phyloP scores from a whole-genome alignment of 2,888 invertebrate species.

The Rhagonycha lutea region DNA sequence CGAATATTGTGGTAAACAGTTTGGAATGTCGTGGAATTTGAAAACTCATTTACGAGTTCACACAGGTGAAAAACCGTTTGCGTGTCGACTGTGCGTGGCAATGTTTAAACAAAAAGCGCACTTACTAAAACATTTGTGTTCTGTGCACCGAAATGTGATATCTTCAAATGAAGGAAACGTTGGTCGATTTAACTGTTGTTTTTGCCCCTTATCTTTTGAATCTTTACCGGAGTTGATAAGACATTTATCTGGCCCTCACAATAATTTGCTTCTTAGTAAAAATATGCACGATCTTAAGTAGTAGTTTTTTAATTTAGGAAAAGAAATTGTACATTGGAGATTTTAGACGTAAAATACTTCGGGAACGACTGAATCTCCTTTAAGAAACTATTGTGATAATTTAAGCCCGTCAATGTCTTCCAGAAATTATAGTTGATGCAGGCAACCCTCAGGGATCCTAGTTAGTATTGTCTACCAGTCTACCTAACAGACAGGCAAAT shows the following conservation, averaged over 20 bases:
- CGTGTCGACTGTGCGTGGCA: conserved; percentile 85
- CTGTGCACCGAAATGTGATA: conserved; percentile 86
- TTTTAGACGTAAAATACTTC: conserved; percentile 28
- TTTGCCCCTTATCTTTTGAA: conserved; percentile 84
- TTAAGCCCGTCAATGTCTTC: conserved; percentile 37
- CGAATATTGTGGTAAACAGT: conserved; percentile 88
- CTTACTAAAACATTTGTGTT: conserved; percentile 83
- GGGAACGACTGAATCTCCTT: conserved; percentile 31
- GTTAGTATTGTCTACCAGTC: conserved; percentile 33
- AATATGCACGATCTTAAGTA: conserved; percentile 74
- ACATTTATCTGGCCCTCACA: conserved; percentile 86
- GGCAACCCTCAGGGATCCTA: conserved; percentile 47
- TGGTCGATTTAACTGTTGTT: conserved; percentile 82
- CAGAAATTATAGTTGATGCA: conserved; percentile 35
- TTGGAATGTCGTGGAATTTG: conserved; percentile 91
- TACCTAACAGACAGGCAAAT: conserved; percentile 40
- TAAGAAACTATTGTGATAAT: conserved; percentile 37
- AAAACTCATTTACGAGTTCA: conserved; percentile 87
- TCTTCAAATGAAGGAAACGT: conserved; percentile 79
- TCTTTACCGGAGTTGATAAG: conserved; percentile 84
- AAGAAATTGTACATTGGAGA: conserved; percentile 19
- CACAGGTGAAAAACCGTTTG: conserved; percentile 88
- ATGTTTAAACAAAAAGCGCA: conserved; percentile 93
- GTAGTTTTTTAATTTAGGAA: conserved; percentile 14
- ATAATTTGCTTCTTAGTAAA: conserved; percentile 84